Evolutionary conservation across 2,888 invertebrate genomes (phyloP).

Genomic region (Patella caerulea): DNA sequence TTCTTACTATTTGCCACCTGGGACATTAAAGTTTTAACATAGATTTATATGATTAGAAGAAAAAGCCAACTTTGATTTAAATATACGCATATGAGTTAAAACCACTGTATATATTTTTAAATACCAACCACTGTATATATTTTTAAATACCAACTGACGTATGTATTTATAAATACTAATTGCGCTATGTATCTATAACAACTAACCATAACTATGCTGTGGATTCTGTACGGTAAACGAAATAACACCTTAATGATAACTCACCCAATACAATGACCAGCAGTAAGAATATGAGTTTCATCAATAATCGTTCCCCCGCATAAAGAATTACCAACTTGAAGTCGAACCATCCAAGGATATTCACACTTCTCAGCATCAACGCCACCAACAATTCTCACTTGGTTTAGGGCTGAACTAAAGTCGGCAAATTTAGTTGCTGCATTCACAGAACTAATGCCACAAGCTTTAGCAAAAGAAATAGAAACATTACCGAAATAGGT

Average conservation of each 20-base stretch:
- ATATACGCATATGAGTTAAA: no score
- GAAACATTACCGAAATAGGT: neutral
- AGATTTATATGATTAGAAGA: no score
- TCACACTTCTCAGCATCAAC: slow-evolving; percentile 1
- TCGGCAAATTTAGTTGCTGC: neutral
- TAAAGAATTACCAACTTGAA: slow-evolving; percentile 5
- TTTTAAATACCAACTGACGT: no score
- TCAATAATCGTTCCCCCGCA: slow-evolving; percentile 18
- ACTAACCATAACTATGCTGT: neutral
- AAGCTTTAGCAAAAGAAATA: neutral
- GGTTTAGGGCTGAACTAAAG: neutral
- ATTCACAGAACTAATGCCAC: neutral
- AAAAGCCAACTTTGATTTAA: no score
- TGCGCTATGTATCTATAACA: no score
- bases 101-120: no score
- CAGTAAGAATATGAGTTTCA: slow-evolving; percentile 18
- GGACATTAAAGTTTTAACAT: no score
- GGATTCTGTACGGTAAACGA: neutral
- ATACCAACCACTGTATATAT: no score
- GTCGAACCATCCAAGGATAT: slow-evolving; percentile 17
- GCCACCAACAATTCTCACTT: slow-evolving; percentile 12
- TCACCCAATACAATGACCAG: slow-evolving; percentile 13
- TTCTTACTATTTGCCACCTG: no score
- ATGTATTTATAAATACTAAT: no score
- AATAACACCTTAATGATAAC: neutral